Percentiles rank a stretch among this genome's conserved stretches.
Conservation (phyloP, 2,797 vertebrate species). For the Tympanoctomys barrerae region DNA sequence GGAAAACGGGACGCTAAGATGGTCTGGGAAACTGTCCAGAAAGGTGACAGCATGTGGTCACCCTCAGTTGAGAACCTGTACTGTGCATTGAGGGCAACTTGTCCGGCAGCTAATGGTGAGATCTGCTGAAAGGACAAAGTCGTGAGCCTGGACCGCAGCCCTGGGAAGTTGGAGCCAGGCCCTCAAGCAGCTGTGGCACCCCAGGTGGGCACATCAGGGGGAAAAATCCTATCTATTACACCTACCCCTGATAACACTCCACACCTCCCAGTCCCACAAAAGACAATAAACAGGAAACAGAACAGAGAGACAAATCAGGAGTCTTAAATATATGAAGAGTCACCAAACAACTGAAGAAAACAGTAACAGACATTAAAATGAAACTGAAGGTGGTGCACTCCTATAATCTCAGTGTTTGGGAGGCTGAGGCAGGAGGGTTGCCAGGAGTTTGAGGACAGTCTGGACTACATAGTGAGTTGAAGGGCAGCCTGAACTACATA, state of each 20-base stretch:
- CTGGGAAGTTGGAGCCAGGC: not conserved
- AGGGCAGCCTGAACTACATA: not conserved
- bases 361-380: not conserved
- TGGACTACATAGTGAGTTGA: not conserved
- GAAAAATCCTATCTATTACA: not conserved
- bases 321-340: not conserved
- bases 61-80: not conserved
- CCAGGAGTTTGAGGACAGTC: not conserved
- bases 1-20: not conserved
- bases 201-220: not conserved
- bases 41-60: not conserved
- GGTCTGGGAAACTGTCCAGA: not conserved
- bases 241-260: not conserved
- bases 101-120: not conserved
- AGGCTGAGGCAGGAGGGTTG: not conserved
- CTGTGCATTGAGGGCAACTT: not conserved
- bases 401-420: not conserved
- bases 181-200: not conserved
- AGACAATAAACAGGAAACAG: not conserved
- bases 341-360: not conserved
- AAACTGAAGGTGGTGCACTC: not conserved
- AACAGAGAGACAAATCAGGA: not conserved
- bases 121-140: not conserved
- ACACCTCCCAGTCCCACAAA: no score
- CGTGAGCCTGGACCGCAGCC: not conserved